Evolutionary conservation across 1,140 invertebrate species (phyloP).

Genomic region (Zaprionus tsacasi): DNA sequence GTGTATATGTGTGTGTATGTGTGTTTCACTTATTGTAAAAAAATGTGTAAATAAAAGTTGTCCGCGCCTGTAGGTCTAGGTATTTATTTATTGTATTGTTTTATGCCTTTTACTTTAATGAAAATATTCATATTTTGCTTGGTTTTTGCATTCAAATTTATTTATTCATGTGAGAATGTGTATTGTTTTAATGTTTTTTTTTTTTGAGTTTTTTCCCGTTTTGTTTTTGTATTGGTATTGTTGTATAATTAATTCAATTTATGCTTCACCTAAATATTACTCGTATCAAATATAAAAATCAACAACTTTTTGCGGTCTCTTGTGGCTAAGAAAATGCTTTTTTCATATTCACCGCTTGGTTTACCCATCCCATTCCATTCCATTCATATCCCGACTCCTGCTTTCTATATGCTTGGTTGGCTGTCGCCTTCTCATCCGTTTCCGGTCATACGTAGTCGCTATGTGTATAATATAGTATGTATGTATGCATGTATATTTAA

Average conservation of each 20-base stretch:
- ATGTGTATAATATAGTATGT: conserved; percentile 69
- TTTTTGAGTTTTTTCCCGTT: conserved; percentile 37
- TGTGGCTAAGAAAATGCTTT: conserved; percentile 71
- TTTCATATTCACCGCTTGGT: conserved; percentile 47
- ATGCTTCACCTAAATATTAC: conserved; percentile 82
- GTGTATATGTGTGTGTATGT: conserved; percentile 29
- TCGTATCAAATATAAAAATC: conserved; percentile 85
- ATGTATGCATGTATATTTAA: conserved; percentile 70
- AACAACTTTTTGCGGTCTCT: conserved; percentile 80
- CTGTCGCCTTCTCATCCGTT: not conserved
- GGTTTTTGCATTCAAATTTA: conserved; percentile 49
- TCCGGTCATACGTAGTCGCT: conserved; percentile 65
- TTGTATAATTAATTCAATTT: conserved; percentile 82
- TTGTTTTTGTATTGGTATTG: conserved; percentile 47
- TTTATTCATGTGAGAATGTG: conserved; percentile 52
- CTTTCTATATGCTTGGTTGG: conserved; percentile 11
- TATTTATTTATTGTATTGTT: conserved; percentile 74
- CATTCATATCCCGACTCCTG: conserved; percentile 7
- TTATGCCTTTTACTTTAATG: conserved; percentile 68
- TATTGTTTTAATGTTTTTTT: conserved; percentile 48
- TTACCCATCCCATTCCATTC: conserved; percentile 34
- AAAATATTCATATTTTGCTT: conserved; percentile 53
- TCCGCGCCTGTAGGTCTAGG: conserved; percentile 58
- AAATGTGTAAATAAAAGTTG: conserved; percentile 79
- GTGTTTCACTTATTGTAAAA: conserved; percentile 68